Percentiles rank a stretch among this genome's conserved stretches.
Evolutionary conservation across 2,113 vertebrate species (phyloP).

Genomic region (Thermophis baileyi): DNA sequence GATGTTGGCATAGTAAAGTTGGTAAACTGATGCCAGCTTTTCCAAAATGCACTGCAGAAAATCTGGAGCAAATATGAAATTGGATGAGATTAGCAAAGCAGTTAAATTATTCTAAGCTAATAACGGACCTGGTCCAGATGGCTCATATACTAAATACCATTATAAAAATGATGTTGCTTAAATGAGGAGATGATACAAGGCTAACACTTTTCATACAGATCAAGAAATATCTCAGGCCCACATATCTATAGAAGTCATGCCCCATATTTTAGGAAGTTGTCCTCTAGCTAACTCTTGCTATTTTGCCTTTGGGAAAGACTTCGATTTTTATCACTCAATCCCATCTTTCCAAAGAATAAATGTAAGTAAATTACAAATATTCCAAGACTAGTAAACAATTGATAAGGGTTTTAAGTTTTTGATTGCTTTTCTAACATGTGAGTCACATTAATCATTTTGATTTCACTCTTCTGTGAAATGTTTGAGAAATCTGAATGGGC

Average conservation of each 20-base stretch:
- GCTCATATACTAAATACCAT: conserved; percentile 54
- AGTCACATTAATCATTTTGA: neutral
- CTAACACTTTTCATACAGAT: conserved; percentile 34
- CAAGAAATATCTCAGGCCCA: conserved; percentile 24
- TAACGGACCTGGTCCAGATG: conserved; percentile 60
- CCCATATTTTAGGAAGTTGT: neutral
- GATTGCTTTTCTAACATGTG: neutral
- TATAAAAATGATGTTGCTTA: conserved; percentile 51
- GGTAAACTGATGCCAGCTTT: conserved; percentile 8
- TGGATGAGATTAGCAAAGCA: conserved; percentile 63
- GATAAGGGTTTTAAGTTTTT: neutral
- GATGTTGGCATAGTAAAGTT: neutral
- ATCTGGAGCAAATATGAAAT: conserved; percentile 51
- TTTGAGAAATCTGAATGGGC: neutral
- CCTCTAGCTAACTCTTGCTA: neutral
- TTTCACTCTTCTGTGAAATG: neutral
- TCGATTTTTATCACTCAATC: neutral
- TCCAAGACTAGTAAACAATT: neutral
- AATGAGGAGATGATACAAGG: conserved; percentile 63
- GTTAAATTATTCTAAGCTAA: conserved; percentile 65
- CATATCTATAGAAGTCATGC: neutral
- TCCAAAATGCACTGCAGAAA: neutral
- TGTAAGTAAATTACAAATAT: neutral
- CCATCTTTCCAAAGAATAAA: neutral
- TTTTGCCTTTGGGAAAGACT: neutral